Evolutionary conservation across 2,797 vertebrate genomes (phyloP).

Genomic region (Brachyrhaphis roseni): DNA sequence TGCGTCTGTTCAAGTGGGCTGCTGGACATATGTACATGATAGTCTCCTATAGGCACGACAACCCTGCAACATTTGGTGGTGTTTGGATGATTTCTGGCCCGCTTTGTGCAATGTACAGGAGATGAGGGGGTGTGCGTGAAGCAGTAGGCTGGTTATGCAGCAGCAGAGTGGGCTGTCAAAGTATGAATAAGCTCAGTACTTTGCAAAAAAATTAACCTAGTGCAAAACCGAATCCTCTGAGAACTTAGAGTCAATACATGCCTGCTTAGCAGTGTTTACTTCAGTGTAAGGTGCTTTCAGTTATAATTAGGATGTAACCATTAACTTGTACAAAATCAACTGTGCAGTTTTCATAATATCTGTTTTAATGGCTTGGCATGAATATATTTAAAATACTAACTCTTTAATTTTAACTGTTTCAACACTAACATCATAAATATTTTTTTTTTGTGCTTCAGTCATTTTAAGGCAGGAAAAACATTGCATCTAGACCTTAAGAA

Average conservation of each 20-base stretch:
- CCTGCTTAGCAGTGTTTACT: constrained; percentile 38
- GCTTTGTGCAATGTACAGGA: constrained; percentile 55
- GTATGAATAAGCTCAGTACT: constrained; percentile 58
- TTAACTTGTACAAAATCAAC: constrained; percentile 28
- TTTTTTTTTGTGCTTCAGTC: neutral
- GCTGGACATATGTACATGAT: constrained; percentile 46
- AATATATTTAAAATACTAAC: constrained; percentile 13
- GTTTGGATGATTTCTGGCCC: constrained; percentile 49
- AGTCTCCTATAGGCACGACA: constrained; percentile 35
- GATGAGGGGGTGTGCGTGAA: constrained; percentile 65
- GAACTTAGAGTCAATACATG: constrained; percentile 51
- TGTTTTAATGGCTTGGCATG: constrained; percentile 10
- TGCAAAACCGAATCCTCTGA: constrained; percentile 40
- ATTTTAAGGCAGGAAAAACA: neutral
- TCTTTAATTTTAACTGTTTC: neutral
- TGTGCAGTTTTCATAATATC: neutral
- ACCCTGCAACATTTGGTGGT: constrained; percentile 51
- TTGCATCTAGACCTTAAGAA: neutral
- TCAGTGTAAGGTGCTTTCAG: constrained; percentile 27
- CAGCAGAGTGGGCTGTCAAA: constrained; percentile 64
- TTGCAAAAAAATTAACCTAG: constrained; percentile 56
- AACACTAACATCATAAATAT: neutral
- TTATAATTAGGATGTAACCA: constrained; percentile 20
- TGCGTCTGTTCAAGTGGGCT: constrained; percentile 44
- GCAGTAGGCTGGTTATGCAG: constrained; percentile 71